Base-by-base conservation (phyloP, 2,113 vertebrate genomes). In the Muntiacus muntjak region DNA sequence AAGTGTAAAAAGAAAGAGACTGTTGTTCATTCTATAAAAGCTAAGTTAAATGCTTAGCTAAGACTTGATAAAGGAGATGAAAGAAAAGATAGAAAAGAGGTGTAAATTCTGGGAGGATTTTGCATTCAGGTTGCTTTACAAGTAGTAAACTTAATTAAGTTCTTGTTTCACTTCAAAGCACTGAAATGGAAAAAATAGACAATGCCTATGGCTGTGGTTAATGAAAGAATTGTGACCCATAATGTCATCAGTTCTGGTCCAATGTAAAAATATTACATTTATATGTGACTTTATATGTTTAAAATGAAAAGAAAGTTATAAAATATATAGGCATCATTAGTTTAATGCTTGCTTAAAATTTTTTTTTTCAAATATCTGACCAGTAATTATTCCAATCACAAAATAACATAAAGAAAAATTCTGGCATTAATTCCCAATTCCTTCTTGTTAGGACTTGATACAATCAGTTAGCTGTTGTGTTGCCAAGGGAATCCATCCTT, bases 261-360 rank as follows among this genome's bases (percentile, higher is more conserved):
- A 74, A 2, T 58, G 71, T 55, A 47, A 93, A 95, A 97, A 88
- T 76, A 76, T 86, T 89, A 60, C 9, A 93, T 30, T 91, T 30
- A 25, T 52, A 74, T 74, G 12, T 71, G 21, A 2, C 40, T 36
- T 89, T 95, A 9, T 58, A 30, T 92, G 19, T 96, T 93, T 89
- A 82, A 88, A 85, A 40, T 95, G n/a, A 92, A 97, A 96, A 89
- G 36, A 47, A 71, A 58, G 50, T 84, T 45, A 8, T 57, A 58
- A 71, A 30, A 83, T 55, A 36, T 26, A 76, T 43, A 57, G 50
- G 5, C 28, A 85, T 76, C 16, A 87, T 43, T 96, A 86, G 92
- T 97, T 96, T 96, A 89, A 74, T 71, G 21, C 25, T 33, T 92
- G 13, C 55, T 97, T 87, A 87, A 84, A 89, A 82, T 40, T 5